A percentile compares a stretch with the other conserved stretches of the same genome.
phyloP scores from a whole-genome alignment of 2,888 invertebrate species.

The Polylopha cassiicola region DNA sequence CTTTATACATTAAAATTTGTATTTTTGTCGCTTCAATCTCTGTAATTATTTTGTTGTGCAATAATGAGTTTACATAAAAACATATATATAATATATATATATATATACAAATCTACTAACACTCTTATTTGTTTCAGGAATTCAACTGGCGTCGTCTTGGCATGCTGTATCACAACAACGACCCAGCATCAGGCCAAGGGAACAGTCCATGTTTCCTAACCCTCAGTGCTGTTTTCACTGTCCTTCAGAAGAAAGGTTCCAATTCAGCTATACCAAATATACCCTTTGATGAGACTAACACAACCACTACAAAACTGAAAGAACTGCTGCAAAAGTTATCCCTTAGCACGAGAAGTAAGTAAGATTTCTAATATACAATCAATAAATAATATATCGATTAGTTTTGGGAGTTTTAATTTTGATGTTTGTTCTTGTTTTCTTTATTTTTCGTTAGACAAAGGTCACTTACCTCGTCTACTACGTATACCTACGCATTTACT shows the following conservation, averaged over 20 bases:
- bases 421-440: conserved; percentile 5
- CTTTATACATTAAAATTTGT: too few species aligned
- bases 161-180: conserved; percentile 84
- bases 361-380: conserved; percentile 14
- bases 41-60: too few species aligned
- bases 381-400: conserved; percentile 12
- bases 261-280: conserved; percentile 74
- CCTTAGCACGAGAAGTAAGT: conserved; percentile 83
- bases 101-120: too few species aligned
- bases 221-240: conserved; percentile 80
- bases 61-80: too few species aligned
- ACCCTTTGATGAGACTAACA: conserved; percentile 80
- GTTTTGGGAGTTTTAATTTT: conserved; percentile 16
- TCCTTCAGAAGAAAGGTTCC: conserved; percentile 57
- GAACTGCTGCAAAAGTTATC: conserved; percentile 79
- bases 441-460: background rate
- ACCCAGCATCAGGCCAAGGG: conserved; percentile 77
- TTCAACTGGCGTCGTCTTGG: conserved; percentile 86
- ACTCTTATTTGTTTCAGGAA: conserved; percentile 76
- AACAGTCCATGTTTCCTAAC: conserved; percentile 88
- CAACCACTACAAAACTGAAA: conserved; percentile 73
- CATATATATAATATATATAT: too few species aligned
- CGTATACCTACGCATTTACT: background rate
- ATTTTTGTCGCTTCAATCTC: too few species aligned
- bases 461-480: background rate